Conservation (phyloP, 2,113 vertebrate species). For the Egretta garzetta region DNA sequence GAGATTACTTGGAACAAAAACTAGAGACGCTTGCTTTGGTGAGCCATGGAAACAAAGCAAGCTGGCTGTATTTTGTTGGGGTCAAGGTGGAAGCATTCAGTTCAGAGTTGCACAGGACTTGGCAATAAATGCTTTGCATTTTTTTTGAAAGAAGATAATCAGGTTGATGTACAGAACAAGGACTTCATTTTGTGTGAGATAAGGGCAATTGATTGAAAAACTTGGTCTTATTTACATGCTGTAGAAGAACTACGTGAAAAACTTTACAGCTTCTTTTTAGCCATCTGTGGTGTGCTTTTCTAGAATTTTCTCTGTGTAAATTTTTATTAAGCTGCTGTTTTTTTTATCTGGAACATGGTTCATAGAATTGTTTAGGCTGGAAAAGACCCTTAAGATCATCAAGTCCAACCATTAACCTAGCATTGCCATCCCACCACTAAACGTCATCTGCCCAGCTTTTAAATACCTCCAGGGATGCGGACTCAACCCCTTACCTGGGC, state of each 20-base stretch:
- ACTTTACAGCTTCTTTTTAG: background rate
- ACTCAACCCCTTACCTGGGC: too few species aligned
- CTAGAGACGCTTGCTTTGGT: background rate
- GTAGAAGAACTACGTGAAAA: background rate
- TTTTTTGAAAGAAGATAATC: background rate
- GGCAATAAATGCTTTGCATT: background rate
- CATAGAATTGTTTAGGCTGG: too few species aligned
- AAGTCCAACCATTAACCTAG: too few species aligned
- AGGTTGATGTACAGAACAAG: background rate
- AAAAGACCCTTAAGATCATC: too few species aligned
- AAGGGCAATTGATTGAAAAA: background rate
- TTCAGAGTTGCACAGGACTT: background rate
- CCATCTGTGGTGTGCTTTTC: background rate
- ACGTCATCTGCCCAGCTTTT: too few species aligned
- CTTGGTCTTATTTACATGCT: background rate
- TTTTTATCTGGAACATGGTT: background rate
- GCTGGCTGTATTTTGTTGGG: background rate
- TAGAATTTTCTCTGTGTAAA: background rate
- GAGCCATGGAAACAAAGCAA: background rate
- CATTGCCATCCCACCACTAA: too few species aligned
- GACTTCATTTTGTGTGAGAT: background rate
- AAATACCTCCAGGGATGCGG: too few species aligned
- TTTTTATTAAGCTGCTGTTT: background rate
- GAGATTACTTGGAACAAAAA: background rate
- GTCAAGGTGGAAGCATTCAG: background rate